phyloP scores from a whole-genome alignment of 2,797 vertebrate species.

The Mallotus villosus region DNA sequence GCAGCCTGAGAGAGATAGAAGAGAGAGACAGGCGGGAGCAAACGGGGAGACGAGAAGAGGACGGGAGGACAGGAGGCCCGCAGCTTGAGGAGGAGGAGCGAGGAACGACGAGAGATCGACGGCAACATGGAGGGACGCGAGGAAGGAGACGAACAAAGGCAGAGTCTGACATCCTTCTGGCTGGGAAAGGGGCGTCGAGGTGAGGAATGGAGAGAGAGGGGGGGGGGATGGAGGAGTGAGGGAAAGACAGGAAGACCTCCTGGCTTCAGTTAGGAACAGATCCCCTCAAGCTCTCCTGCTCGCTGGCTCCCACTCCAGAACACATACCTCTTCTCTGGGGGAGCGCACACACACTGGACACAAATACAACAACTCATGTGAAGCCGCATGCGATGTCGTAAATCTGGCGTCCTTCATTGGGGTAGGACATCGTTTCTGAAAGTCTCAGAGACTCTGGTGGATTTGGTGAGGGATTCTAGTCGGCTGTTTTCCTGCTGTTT shows the following conservation, averaged over 20 bases:
- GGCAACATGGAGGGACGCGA: not conserved
- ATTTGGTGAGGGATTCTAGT: slow-evolving; percentile 13
- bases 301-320: slow-evolving; percentile 17
- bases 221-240: not conserved
- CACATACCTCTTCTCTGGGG: not conserved
- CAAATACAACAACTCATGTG: not conserved
- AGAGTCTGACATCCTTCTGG: not conserved
- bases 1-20: slow-evolving; percentile 5
- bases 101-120: not conserved
- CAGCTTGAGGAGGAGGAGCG: slow-evolving; percentile 20
- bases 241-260: slow-evolving; percentile 9
- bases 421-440: too few relatives aligned
- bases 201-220: not conserved
- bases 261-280: slow-evolving; percentile 19
- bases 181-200: not conserved
- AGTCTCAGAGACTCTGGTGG: too few relatives aligned
- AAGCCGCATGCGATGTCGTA: too few relatives aligned
- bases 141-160: not conserved
- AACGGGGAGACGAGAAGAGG: slow-evolving; percentile 4
- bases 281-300: slow-evolving; percentile 10
- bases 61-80: slow-evolving; percentile 33
- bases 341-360: not conserved
- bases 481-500: slow-evolving; percentile 34
- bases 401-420: too few relatives aligned
- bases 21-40: not conserved